Evolutionary conservation across 2,888 invertebrate species (phyloP), one percentile per base, ranked within the genome.

Genomic region (Antitype chi): DNA sequence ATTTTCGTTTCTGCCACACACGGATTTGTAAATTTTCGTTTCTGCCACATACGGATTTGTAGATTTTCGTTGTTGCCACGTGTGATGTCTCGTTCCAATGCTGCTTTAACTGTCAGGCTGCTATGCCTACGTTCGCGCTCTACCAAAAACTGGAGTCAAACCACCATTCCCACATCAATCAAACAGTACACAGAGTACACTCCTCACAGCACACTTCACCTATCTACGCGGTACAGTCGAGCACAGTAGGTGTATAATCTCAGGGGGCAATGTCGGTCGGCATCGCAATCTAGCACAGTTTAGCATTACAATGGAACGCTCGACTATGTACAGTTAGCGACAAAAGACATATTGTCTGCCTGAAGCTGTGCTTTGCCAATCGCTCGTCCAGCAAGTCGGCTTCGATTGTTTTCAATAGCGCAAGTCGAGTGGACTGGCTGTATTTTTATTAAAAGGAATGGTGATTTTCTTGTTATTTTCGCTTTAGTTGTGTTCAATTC

Each of bases 231-330:
- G 84, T 80, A 88, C 85, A 88, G 87, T 63, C 73, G 66, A 43
- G 81, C 74, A 57, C 81, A 85, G 81, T 81, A 81, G 85, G 80
- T 87, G 84, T 87, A 87, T 88, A 88, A 88, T 88, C 88, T 87
- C 89, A 75, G 81, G 80, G 82, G 89, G 88, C 84, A 79, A 85
- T 81, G 89, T 85, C 81, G 82, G 85, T 70, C 62, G 81, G 73
- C 76, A 70, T 85, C 89, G 88, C 90, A 88, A 90, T 89, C 88
- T 88, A 82, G 81, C 76, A 64, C 80, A 87, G 85, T 90, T 90
- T 90, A 89, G 84, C 90, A 90, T 90, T 85, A 90, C 90, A 90
- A 90, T 90, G 77, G 90, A 72, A 74, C 74, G 74, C 80, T 84
- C 82, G 80, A 79, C 82, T 84, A 82, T 76, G 87, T 85, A 87